Evolutionary conservation across 2,113 vertebrate species (phyloP).

Genomic region (Mustela nigripes): DNA sequence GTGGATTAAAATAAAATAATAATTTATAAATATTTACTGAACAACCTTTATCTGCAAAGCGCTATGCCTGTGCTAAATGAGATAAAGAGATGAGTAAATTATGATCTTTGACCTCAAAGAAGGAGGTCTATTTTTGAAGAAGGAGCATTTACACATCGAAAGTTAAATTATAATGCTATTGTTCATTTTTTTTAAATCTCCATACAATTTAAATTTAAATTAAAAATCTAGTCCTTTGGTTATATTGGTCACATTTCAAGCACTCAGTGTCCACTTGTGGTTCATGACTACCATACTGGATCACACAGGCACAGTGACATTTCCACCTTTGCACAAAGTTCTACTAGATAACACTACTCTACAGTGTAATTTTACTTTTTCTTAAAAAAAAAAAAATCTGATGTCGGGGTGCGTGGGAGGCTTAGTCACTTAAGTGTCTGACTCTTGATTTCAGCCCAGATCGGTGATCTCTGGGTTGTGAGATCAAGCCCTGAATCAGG

Average conservation of each 20-base stretch:
- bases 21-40: background rate
- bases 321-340: background rate
- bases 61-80: background rate
- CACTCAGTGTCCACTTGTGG: background rate
- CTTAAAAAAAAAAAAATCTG: background rate
- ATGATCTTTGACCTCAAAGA: background rate
- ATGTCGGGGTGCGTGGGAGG: background rate
- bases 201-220: slow-evolving; percentile 43
- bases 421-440: background rate
- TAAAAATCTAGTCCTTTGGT: background rate
- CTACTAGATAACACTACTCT: background rate
- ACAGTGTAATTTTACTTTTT: background rate
- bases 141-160: background rate
- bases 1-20: background rate
- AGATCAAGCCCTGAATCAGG: background rate
- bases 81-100: background rate
- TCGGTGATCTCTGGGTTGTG: background rate
- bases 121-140: slow-evolving; percentile 3
- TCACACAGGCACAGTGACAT: background rate
- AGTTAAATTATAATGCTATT: background rate
- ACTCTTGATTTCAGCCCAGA: background rate
- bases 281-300: background rate
- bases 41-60: background rate
- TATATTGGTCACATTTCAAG: background rate
- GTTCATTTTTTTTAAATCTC: slow-evolving; percentile 59